These are phyloP conservation scores for Nesoenas mayeri DNA, from an alignment of 2,113 vertebrate species.

Conservation along the genomic window DNA sequence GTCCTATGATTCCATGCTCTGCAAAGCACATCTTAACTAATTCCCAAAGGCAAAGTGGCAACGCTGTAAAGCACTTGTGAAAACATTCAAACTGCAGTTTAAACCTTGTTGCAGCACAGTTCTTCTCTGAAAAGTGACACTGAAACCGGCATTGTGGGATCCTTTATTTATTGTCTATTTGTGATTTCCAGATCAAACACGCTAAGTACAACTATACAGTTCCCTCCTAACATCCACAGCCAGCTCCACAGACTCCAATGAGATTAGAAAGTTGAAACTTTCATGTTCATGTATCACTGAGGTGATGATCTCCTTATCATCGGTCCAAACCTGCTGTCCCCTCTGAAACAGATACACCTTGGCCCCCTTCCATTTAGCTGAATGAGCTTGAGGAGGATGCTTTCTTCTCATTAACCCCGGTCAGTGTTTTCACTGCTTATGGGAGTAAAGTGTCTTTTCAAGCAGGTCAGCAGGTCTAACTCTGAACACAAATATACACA, in stretches of 20 bases:
- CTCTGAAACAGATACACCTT: neutral
- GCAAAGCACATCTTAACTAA: conserved; percentile 63
- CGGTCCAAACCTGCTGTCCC: neutral
- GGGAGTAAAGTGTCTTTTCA: neutral
- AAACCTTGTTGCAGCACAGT: neutral
- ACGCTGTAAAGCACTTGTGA: conserved; percentile 29
- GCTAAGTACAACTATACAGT: neutral
- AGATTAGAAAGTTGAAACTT: neutral
- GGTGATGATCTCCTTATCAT: neutral
- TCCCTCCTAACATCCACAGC: neutral
- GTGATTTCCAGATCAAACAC: conserved; percentile 33
- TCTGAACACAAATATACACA: neutral
- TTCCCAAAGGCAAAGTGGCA: conserved; percentile 71
- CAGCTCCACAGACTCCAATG: neutral
- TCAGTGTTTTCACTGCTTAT: neutral
- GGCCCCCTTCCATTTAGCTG: neutral
- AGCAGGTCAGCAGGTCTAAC: neutral
- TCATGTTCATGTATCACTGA: neutral
- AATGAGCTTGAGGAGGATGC: neutral
- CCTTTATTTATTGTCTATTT: conserved; percentile 30
- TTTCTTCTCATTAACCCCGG: neutral
- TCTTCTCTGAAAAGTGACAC: conserved; percentile 9
- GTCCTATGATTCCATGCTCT: conserved; percentile 56
- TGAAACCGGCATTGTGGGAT: conserved; percentile 42
- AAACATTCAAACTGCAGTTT: conserved; percentile 64